Evolutionary conservation across 2,888 invertebrate genomes (phyloP), one percentile per base, ranked within the genome.

Genomic region (Leptura quadrifasciata): DNA sequence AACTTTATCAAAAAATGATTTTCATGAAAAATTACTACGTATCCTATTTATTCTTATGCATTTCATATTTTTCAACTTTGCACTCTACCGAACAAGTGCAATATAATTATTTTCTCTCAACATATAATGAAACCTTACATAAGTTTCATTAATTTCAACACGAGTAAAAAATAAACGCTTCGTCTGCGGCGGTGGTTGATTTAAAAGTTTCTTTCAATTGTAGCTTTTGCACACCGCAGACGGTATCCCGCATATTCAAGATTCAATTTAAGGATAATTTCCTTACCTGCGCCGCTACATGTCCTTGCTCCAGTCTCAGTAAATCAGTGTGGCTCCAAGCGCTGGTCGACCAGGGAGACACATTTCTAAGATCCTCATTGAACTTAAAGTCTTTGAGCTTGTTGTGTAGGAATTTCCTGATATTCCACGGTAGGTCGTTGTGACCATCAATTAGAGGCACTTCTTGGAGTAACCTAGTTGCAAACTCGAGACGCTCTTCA

Each of bases 391-490:
- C 95, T 88, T 95, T 94, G 84, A 97, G 93, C 88, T 94, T 94
- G 90, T 96, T 96, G 90, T 96, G 96, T 88, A 96, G 92, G 90
- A 96, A 96, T 90, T 96, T 96, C 82, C 96, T 91, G 88, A 97
- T 95, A 90, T 96, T 96, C 96, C 96, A 96, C 15, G 96, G 96
- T 81, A 96, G 91, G 89, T 97, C 97, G 90, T 97, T 97, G 92
- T 97, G 96, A 82, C 96, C 96, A 89, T 95, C 95, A 84, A 95
- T 92, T 83, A 95, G 93, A 82, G 95, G 95, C 83, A 94, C 94
- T 90, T 95, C 94, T 87, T 94, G 93, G 52, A 79, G 76, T 74
- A 81, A 80, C 72, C 94, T 91, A 76, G 93, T 93, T 12, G 94
- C 95, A 76, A 94, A 93, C 83, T 94, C 93, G 79, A 95, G 90